phyloP scores from a whole-genome alignment of 2,888 invertebrate genomes.

The Acleris cristana region DNA sequence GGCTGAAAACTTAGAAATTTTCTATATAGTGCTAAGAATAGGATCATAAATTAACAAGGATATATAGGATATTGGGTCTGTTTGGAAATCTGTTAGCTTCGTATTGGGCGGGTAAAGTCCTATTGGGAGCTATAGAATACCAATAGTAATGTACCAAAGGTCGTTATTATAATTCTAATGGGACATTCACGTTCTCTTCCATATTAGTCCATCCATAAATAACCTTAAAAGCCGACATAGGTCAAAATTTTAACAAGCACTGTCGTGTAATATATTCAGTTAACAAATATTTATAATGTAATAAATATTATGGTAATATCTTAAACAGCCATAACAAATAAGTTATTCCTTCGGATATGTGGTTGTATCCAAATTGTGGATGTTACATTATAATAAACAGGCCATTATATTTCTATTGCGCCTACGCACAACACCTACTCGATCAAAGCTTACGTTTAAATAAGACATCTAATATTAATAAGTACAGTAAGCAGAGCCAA shows the following conservation, averaged over 20 bases:
- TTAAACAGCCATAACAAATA: slow-evolving; percentile 15
- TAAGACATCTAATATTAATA: slow-evolving; percentile 46
- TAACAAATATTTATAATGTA: slow-evolving; percentile 27
- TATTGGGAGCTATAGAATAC: too few species aligned
- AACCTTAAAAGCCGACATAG: not conserved
- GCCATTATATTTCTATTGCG: slow-evolving; percentile 47
- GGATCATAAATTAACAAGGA: too few species aligned
- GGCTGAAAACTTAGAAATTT: too few species aligned
- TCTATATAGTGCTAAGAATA: too few species aligned
- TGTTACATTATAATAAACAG: slow-evolving; percentile 36
- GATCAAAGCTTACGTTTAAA: slow-evolving; percentile 41
- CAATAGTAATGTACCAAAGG: too few species aligned
- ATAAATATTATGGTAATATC: slow-evolving; percentile 30
- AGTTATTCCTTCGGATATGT: slow-evolving; percentile 22
- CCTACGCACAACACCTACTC: slow-evolving; percentile 63
- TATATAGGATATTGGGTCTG: too few species aligned
- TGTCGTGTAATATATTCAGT: slow-evolving; percentile 11
- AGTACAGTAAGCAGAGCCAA: slow-evolving; percentile 1
- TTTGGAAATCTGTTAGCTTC: too few species aligned
- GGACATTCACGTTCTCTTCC: not conserved
- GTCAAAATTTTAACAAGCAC: not conserved
- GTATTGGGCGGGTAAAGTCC: too few species aligned
- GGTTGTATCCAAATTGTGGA: slow-evolving; percentile 30
- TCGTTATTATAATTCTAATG: not conserved
- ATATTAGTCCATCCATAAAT: not conserved